A percentile compares a stretch with the other conserved stretches of the same genome.
These are phyloP conservation scores for Micrasema minimum DNA, from an alignment of 1,140 invertebrate genomes.

Conservation along the genomic window DNA sequence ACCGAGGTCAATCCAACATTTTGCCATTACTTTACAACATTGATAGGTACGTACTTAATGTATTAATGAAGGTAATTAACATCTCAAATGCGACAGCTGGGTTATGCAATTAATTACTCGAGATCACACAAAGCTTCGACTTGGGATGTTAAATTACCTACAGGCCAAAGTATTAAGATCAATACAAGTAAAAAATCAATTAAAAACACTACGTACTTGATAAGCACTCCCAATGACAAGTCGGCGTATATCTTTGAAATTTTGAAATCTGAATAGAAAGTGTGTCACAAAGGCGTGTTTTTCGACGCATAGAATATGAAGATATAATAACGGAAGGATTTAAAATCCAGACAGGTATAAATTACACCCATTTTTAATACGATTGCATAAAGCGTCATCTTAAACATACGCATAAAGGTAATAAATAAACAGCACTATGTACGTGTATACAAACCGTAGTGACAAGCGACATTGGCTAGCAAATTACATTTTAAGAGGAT, in stretches of 20 bases:
- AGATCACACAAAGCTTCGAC: background rate
- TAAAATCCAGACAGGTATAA: slow-evolving; percentile 18
- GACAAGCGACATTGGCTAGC: background rate
- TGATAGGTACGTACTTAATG: too few relatives aligned
- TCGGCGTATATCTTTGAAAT: slow-evolving; percentile 26
- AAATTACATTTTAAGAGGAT: slow-evolving; percentile 23
- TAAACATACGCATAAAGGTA: background rate
- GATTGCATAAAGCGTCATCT: too few relatives aligned
- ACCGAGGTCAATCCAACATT: too few relatives aligned
- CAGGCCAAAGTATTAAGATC: too few relatives aligned
- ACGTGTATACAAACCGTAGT: background rate
- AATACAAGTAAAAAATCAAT: background rate
- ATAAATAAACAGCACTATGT: background rate
- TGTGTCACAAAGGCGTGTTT: slow-evolving; percentile 26
- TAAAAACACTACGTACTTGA: background rate
- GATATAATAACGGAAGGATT: slow-evolving; percentile 24
- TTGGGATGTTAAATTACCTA: slow-evolving; percentile 16
- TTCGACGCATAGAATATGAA: background rate
- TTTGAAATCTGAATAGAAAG: slow-evolving; percentile 22
- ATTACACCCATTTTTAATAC: background rate
- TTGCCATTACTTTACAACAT: too few relatives aligned
- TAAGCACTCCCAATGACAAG: background rate
- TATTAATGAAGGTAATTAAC: too few relatives aligned
- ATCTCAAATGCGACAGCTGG: background rate
- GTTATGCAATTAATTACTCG: slow-evolving; percentile 11